Percentiles rank a stretch among this genome's conserved stretches.
Evolutionary conservation across 2,797 vertebrate species (phyloP).

Genomic region (Silurus lanzhouensis): DNA sequence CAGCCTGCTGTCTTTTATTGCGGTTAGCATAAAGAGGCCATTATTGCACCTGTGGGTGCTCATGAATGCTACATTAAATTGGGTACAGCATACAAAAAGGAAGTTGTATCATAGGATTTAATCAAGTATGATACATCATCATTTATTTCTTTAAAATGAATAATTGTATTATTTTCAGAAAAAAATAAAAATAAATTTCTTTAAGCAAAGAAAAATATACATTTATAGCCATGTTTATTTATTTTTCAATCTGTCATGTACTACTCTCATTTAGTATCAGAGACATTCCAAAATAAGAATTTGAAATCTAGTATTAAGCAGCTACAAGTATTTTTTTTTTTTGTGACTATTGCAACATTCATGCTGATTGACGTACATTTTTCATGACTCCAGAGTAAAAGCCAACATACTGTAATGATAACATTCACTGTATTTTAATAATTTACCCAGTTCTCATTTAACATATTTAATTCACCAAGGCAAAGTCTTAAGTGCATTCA

Average conservation of each 20-base stretch:
- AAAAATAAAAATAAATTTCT: not conserved
- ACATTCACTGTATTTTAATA: not conserved
- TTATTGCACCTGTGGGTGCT: slow-evolving; percentile 39
- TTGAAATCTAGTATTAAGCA: not conserved
- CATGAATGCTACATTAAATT: slow-evolving; percentile 32
- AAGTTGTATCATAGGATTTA: not conserved
- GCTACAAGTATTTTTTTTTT: slow-evolving; percentile 3
- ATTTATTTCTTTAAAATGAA: not conserved
- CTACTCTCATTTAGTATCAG: not conserved
- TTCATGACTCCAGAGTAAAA: not conserved
- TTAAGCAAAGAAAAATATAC: not conserved
- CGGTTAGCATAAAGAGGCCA: slow-evolving; percentile 34
- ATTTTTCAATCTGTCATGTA: not conserved
- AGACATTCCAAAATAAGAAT: not conserved
- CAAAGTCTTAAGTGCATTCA: not conserved
- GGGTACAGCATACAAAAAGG: slow-evolving; percentile 14
- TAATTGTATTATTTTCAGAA: not conserved
- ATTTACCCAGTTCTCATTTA: not conserved
- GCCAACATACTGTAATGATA: not conserved
- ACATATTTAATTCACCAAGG: not conserved
- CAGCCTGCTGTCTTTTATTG: slow-evolving; percentile 34
- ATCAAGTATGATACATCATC: not conserved
- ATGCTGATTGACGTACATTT: not conserved
- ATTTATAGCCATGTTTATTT: not conserved
- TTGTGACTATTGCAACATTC: not conserved